Percentiles rank a stretch among this genome's conserved stretches.
Evolutionary conservation across 1,140 invertebrate species (phyloP).

Genomic region (Carcinoscorpius rotundicauda): DNA sequence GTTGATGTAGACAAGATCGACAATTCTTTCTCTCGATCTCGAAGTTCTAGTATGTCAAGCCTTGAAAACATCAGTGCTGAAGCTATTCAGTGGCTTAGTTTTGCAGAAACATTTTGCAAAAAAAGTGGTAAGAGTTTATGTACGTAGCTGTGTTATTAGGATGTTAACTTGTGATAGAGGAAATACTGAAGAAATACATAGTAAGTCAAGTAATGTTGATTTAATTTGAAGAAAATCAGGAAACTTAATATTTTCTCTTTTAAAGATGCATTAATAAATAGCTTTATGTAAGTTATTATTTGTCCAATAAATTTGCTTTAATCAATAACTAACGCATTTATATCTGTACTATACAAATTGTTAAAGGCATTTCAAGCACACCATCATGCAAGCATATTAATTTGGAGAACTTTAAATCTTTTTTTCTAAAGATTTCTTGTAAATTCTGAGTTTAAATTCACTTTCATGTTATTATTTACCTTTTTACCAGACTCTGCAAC

Average conservation of each 20-base stretch:
- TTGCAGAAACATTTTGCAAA: constrained; percentile 89
- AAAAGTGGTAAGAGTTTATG: constrained; percentile 58
- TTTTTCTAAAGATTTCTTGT: constrained; percentile 7
- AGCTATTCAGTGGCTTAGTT: constrained; percentile 87
- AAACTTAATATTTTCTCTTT: too few relatives aligned
- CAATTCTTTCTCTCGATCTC: constrained; percentile 85
- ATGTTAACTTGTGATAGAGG: too few relatives aligned
- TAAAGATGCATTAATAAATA: too few relatives aligned
- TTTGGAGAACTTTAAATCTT: background rate
- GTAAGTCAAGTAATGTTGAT: too few relatives aligned
- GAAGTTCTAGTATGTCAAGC: constrained; percentile 93
- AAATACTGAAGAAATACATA: too few relatives aligned
- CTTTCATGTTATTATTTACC: constrained; percentile 12
- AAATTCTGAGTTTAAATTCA: background rate
- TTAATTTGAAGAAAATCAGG: too few relatives aligned
- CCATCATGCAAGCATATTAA: background rate
- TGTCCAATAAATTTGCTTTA: too few relatives aligned
- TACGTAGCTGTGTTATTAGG: background rate
- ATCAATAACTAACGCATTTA: too few relatives aligned
- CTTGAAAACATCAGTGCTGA: constrained; percentile 91
- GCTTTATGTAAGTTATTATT: too few relatives aligned
- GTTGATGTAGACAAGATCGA: constrained; percentile 75
- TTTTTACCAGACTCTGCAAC: constrained; percentile 52
- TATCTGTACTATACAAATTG: background rate
- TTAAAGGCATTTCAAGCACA: background rate